phyloP scores from a whole-genome alignment of 2,888 invertebrate species.

The Xestia c-nigrum region DNA sequence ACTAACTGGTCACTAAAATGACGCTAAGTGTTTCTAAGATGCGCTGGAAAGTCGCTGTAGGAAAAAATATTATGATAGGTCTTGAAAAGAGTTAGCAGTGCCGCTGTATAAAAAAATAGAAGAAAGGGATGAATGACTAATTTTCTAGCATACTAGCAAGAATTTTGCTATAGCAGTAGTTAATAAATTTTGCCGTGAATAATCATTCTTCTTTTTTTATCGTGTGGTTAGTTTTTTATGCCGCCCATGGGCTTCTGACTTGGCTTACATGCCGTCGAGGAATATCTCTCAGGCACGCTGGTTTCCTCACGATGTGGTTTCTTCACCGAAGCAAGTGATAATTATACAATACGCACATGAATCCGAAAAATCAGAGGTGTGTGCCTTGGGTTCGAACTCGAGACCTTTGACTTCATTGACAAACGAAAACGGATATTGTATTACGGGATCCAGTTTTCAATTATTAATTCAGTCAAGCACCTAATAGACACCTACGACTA shows the following conservation, averaged over 20 bases:
- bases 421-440: background rate
- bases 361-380: too few relatives aligned
- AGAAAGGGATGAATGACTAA: background rate
- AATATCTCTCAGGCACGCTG: too few relatives aligned
- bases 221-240: too few relatives aligned
- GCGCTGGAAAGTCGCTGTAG: background rate
- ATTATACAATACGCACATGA: too few relatives aligned
- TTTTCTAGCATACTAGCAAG: background rate
- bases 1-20: constrained; percentile 77
- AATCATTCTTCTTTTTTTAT: too few relatives aligned
- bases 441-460: background rate
- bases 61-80: background rate
- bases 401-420: background rate
- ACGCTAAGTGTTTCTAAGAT: constrained; percentile 57
- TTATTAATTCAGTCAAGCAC: background rate
- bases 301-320: too few relatives aligned
- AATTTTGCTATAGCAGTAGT: background rate
- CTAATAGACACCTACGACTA: background rate
- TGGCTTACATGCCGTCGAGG: too few relatives aligned
- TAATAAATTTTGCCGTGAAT: background rate
- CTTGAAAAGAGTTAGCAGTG: background rate
- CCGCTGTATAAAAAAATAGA: background rate
- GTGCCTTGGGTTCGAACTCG: too few relatives aligned
- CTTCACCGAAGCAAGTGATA: too few relatives aligned
- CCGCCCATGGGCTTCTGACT: too few relatives aligned